These are phyloP conservation scores for Labia minor DNA, from an alignment of 2,888 invertebrate species.

Conservation along the genomic window DNA sequence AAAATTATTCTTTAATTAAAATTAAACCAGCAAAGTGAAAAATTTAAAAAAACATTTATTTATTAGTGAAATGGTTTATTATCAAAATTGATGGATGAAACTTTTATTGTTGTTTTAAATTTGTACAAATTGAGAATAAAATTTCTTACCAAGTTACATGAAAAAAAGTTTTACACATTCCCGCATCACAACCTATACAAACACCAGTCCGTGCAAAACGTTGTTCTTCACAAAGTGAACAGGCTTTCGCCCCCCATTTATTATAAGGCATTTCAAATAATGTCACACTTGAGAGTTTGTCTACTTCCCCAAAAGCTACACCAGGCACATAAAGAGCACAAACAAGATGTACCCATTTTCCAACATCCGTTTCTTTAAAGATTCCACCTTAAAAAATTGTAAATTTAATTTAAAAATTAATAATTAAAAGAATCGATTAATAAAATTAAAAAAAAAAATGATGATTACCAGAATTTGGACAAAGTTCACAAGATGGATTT, in stretches of 20 bases:
- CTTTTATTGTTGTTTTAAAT: too few species aligned
- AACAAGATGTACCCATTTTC: constrained; percentile 95
- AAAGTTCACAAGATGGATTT: constrained; percentile 87
- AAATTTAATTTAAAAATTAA: constrained; percentile 14
- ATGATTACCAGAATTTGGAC: constrained; percentile 66
- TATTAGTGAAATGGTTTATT: too few species aligned
- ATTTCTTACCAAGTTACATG: constrained; percentile 82
- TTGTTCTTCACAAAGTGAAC: constrained; percentile 79
- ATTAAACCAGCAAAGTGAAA: too few species aligned
- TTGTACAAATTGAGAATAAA: too few species aligned
- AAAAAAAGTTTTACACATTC: constrained; percentile 93
- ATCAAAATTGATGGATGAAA: too few species aligned
- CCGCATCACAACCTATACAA: constrained; percentile 95
- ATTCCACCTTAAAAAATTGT: constrained; percentile 54
- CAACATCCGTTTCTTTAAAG: constrained; percentile 94
- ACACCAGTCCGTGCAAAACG: constrained; percentile 85
- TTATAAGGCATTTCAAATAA: constrained; percentile 96
- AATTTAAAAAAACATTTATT: too few species aligned
- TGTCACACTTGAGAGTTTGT: constrained; percentile 81
- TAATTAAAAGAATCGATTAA: constrained; percentile 14
- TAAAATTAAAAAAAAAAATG: background rate
- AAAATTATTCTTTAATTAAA: too few species aligned
- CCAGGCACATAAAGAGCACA: constrained; percentile 97
- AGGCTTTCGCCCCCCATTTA: constrained; percentile 89
- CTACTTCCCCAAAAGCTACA: constrained; percentile 91